phyloP scores from a whole-genome alignment of 2,113 vertebrate genomes.

The Marmota flaviventris region DNA sequence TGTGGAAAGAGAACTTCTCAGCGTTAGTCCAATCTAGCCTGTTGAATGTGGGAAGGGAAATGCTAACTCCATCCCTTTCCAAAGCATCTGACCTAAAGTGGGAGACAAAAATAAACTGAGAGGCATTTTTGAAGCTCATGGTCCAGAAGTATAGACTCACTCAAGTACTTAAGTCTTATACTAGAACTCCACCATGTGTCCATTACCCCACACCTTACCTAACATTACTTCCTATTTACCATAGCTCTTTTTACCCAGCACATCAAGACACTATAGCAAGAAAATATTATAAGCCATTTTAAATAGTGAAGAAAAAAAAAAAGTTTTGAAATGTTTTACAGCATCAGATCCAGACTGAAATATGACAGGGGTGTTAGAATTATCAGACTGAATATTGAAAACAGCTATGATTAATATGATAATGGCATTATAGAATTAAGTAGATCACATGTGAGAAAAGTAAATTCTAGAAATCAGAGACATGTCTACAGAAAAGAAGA shows the following conservation, averaged over 20 bases:
- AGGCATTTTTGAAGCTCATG: neutral
- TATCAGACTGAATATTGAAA: neutral
- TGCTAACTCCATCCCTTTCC: neutral
- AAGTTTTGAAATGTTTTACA: neutral
- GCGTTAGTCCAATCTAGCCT: neutral
- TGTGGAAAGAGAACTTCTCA: neutral
- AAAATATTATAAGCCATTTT: neutral
- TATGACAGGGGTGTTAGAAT: neutral
- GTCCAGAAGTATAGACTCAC: neutral
- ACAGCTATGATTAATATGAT: neutral
- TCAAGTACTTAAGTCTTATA: neutral
- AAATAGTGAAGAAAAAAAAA: neutral
- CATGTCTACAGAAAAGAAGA: neutral
- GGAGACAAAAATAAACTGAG: neutral
- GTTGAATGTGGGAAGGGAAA: neutral
- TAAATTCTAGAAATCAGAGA: neutral
- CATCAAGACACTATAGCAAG: neutral
- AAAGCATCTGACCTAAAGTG: neutral
- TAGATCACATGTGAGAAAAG: neutral
- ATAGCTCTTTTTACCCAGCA: neutral
- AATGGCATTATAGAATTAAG: neutral
- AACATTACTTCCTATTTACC: neutral
- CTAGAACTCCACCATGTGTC: too few relatives aligned
- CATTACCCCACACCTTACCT: too few relatives aligned
- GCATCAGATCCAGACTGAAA: neutral